Evolutionary conservation across 2,797 vertebrate genomes (phyloP), one percentile per base, ranked within the genome.

Genomic region (Coregonus sp.): DNA sequence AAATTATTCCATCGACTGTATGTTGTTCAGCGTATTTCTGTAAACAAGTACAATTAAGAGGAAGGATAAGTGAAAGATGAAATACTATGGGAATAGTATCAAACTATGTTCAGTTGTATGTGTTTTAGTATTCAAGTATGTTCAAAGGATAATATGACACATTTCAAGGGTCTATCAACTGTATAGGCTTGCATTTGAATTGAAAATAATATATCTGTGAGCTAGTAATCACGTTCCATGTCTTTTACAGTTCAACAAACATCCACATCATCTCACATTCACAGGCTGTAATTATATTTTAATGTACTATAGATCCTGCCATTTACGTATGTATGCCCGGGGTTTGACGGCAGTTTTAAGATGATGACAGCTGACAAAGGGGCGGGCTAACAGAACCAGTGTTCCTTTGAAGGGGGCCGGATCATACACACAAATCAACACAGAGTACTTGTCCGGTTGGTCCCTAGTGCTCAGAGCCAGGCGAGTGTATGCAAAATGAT

Each of bases 231-330:
- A 90, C 82, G 87, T 89, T 89, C 75, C 75, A 5, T 80, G 81
- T 56, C 70, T 63, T 77, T 75, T 9, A 75, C 73, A 78, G 78
- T 84, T 86, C 87, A 91, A 90, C 88, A 85, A 82, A 85, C 82
- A 84, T 90, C 90, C 90, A 90, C 88, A 88, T 85, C 85, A 86
- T 90, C 89, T 86, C 89, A 92, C 89, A 87, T 89, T 88, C 83
- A 80, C 89, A 85, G 82, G 86, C 88, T 92, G 86, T 93, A 91
- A 93, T 93, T 92, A 90, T 92, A 89, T 93, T 93, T 93, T 92
- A 91, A 92, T 93, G 91, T 92, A 90, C 87, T 92, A 92, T 92
- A 90, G 89, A 92, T 93, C 89, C 89, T 91, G 90, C 91, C n/a
- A 61, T 61, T 61, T 20, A 7, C 6, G n/a, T 9, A 20, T 6